Base-by-base conservation (phyloP, 2,888 invertebrate genomes). In the Neoascia interrupta region DNA sequence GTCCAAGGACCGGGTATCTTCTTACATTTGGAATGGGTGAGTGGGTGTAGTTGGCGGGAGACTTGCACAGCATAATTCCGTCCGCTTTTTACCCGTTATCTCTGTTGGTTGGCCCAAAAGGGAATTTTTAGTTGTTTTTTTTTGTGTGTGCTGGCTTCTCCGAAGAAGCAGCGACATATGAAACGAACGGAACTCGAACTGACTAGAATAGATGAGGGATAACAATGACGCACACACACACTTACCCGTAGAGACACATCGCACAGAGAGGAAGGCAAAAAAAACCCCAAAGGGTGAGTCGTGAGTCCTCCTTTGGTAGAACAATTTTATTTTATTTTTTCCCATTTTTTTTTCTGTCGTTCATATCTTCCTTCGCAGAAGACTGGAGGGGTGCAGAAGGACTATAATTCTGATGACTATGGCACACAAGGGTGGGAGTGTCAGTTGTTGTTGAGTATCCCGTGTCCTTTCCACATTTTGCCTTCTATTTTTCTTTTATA, bases 131-230 rank as follows among this genome's bases (percentile, higher is more conserved):
- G n/a, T n/a, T n/a, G n/a, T n/a, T n/a, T n/a, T n/a, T 18, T 63
- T 28, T 53, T 74, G 37, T 53, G 31, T 54, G n/a, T 49, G 23
- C 31, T 41, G 49, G 60, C 61, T 79, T 56, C 73, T 79, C 58
- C 49, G 61, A 73, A 79, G 79, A 56, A 79, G 60, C 79, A 72
- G 49, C 73, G 79, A 68, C 79, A 73, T 73, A 31, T 8, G 10
- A 73, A 79, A 66, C 79, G 79, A 79, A 79, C 73, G 79, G 73
- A 79, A 79, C 79, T 79, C 73, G 66, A 79, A 79, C 79, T 79
- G 73, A 79, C 73, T 79, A 73, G 73, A 79, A 79, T 79, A 79
- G 79, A 79, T 79, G 79, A 79, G 79, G 79, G 79, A 79, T 79
- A 73, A 79, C 79, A 79, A 79, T 73, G 73, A 79, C 79, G 73